phyloP scores from a whole-genome alignment of 2,113 vertebrate species.

The Prunella fulvescens region DNA sequence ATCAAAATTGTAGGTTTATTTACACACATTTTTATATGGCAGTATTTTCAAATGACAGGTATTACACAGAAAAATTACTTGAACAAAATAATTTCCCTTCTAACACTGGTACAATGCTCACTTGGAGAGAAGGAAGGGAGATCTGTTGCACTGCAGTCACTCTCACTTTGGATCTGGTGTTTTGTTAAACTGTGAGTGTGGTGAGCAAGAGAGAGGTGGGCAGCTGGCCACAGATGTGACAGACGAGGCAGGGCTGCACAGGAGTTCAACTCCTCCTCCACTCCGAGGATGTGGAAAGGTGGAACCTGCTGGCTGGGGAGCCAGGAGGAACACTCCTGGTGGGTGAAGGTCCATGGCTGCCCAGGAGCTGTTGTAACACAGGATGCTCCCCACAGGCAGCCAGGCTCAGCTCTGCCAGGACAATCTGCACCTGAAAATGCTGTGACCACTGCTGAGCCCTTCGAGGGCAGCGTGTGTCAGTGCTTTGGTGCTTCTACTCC shows the following conservation, averaged over 20 bases:
- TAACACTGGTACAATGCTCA: fast-evolving
- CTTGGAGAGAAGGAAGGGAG: neutral
- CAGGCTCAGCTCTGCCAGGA: neutral
- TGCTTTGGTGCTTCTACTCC: neutral
- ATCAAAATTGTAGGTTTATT: neutral
- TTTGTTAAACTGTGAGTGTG: neutral
- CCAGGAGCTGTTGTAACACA: neutral
- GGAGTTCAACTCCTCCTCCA: neutral
- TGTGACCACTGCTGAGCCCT: neutral
- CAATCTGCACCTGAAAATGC: neutral
- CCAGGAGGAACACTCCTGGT: too few relatives aligned
- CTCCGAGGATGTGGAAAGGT: neutral
- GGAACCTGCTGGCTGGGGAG: neutral
- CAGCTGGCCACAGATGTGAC: neutral
- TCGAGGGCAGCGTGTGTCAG: fast-evolving
- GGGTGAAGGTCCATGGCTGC: neutral
- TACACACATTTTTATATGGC: neutral
- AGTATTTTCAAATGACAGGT: neutral
- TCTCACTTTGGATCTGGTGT: neutral
- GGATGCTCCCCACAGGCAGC: neutral
- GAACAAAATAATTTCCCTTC: neutral
- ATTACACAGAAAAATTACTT: neutral
- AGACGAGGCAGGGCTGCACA: neutral
- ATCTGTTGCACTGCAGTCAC: neutral
- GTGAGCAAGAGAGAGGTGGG: neutral